Evolutionary conservation across 2,797 vertebrate genomes (phyloP).

Genomic region (Parauchenoglanis ngamensis): DNA sequence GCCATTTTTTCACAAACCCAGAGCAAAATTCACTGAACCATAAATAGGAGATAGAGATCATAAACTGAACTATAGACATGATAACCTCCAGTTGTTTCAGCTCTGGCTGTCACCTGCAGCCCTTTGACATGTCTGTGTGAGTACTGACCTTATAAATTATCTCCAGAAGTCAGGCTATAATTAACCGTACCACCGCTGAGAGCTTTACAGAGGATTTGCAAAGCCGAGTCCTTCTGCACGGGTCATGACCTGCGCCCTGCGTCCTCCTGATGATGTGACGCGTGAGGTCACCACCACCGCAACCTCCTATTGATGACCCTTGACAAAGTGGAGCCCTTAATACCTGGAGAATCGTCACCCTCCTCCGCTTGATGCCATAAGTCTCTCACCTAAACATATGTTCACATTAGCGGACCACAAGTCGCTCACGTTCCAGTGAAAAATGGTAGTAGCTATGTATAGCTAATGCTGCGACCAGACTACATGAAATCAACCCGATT

Average conservation of each 20-base stretch:
- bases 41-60: neutral
- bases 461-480: neutral
- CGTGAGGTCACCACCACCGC: neutral
- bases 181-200: slow-evolving; percentile 5
- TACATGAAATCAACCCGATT: too few species aligned
- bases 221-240: neutral
- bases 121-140: neutral
- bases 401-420: neutral
- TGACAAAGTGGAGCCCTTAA: neutral
- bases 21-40: neutral
- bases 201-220: slow-evolving; percentile 23
- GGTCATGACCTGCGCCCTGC: neutral
- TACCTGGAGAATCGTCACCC: neutral
- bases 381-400: neutral
- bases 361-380: neutral
- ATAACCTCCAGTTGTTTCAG: neutral
- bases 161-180: slow-evolving; percentile 24
- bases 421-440: neutral
- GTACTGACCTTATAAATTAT: slow-evolving; percentile 24
- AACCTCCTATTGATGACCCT: neutral
- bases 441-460: neutral
- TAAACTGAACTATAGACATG: neutral
- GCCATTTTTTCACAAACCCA: neutral
- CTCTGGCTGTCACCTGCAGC: neutral
- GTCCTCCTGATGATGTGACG: slow-evolving; percentile 1